A percentile compares a stretch with the other conserved stretches of the same genome.
phyloP scores from a whole-genome alignment of 1,140 invertebrate species.

The Apis laboriosa region DNA sequence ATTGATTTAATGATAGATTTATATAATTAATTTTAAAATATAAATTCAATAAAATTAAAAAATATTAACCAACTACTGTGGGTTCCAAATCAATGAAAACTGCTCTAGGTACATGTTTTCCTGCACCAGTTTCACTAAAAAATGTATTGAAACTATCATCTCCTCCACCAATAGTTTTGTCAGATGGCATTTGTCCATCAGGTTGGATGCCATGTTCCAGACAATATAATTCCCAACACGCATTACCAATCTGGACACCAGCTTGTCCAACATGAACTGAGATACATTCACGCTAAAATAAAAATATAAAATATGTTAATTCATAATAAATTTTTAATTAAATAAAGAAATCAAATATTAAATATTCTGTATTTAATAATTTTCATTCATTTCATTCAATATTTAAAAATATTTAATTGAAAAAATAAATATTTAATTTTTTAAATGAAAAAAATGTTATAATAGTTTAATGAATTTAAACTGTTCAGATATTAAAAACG shows the following conservation, averaged over 20 bases:
- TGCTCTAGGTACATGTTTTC: slow-evolving; percentile 63
- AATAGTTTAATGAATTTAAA: not conserved
- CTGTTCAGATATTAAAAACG: not conserved
- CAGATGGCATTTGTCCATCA: slow-evolving; percentile 64
- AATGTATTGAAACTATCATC: slow-evolving; percentile 93
- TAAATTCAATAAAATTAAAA: slow-evolving; percentile 82
- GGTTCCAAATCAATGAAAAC: slow-evolving; percentile 66
- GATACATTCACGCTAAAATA: slow-evolving; percentile 80
- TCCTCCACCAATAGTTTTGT: slow-evolving; percentile 62
- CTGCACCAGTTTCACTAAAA: slow-evolving; percentile 93
- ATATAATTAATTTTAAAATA: not conserved
- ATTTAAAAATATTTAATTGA: not conserved
- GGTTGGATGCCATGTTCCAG: slow-evolving; percentile 64
- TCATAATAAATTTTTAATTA: not conserved
- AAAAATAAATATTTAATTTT: not conserved
- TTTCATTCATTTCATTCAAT: no score
- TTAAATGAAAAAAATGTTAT: not conserved
- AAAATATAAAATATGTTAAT: not conserved
- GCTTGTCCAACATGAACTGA: slow-evolving; percentile 82
- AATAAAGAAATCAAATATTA: not conserved
- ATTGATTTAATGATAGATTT: slow-evolving; percentile 1
- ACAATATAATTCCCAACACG: slow-evolving; percentile 82
- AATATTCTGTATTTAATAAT: not conserved
- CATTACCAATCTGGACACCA: slow-evolving; percentile 82
- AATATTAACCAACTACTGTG: slow-evolving; percentile 79